A percentile compares a stretch with the other conserved stretches of the same genome.
Evolutionary conservation across 2,797 vertebrate genomes (phyloP).

Genomic region (Tadarida brasiliensis): DNA sequence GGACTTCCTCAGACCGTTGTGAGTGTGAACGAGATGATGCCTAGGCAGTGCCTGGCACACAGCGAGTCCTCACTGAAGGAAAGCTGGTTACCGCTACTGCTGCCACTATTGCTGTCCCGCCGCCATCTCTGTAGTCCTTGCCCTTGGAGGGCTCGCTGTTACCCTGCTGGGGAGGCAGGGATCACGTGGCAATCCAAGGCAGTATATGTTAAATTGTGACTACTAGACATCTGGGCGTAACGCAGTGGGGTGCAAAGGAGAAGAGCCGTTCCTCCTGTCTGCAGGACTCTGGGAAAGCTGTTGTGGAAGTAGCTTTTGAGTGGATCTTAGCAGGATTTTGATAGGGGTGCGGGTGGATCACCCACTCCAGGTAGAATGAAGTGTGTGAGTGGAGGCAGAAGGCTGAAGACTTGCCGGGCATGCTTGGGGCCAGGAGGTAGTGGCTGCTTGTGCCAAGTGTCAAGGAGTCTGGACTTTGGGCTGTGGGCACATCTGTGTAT

Average conservation of each 20-base stretch:
- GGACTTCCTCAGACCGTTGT: not conserved
- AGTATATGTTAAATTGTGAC: not conserved
- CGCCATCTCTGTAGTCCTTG: not conserved
- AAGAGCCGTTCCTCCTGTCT: not conserved
- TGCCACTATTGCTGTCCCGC: rapidly evolving
- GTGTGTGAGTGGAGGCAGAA: not conserved
- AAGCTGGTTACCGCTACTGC: rapidly evolving
- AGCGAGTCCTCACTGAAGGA: not conserved
- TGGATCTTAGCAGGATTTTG: not conserved
- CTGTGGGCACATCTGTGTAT: not conserved
- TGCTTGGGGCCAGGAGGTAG: not conserved
- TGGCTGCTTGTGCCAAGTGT: not conserved
- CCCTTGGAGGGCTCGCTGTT: not conserved
- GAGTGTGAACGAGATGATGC: not conserved
- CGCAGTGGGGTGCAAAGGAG: not conserved
- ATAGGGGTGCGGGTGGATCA: not conserved
- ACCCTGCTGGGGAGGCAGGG: not conserved
- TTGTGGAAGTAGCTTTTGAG: not conserved
- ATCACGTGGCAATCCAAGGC: not conserved
- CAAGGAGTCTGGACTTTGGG: not conserved
- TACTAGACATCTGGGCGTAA: not conserved
- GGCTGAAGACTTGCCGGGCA: not conserved
- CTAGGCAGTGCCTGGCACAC: not conserved
- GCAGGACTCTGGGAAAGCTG: not conserved
- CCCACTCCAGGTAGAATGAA: not conserved